Percentiles rank a stretch among this genome's conserved stretches.
These are phyloP conservation scores for Limnodromus scolopaceus DNA, from an alignment of 2,797 vertebrate genomes.

Conservation along the genomic window DNA sequence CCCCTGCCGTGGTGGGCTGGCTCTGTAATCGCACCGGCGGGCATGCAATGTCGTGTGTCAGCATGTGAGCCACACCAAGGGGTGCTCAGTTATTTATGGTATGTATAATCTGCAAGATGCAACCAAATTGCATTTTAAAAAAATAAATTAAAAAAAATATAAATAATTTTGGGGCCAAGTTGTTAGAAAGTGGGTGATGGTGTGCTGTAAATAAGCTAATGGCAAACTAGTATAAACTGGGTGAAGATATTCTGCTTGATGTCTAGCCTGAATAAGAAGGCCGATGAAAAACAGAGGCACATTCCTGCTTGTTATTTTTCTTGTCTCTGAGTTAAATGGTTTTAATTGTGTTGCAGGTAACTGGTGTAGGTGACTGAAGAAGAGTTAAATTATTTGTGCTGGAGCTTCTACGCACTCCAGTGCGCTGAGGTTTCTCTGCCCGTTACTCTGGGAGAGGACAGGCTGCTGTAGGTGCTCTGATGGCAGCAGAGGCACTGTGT, in stretches of 20 bases:
- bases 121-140: neutral
- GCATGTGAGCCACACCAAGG: neutral
- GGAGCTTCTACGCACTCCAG: neutral
- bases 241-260: neutral
- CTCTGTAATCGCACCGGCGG: accelerated
- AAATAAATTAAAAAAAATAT: neutral
- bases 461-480: neutral
- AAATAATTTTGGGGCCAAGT: neutral
- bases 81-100: neutral
- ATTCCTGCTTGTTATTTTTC: neutral
- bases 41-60: accelerated
- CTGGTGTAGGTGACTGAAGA: neutral
- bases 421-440: neutral
- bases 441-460: accelerated
- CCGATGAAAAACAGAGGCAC: neutral
- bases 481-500: neutral
- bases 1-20: neutral
- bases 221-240: neutral
- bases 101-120: neutral
- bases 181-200: neutral
- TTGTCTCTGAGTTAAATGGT: neutral
- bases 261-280: neutral
- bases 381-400: neutral
- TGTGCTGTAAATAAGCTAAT: neutral
- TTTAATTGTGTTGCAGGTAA: neutral